Evolutionary conservation across 2,888 invertebrate species (phyloP).

Genomic region (Noctua janthina): DNA sequence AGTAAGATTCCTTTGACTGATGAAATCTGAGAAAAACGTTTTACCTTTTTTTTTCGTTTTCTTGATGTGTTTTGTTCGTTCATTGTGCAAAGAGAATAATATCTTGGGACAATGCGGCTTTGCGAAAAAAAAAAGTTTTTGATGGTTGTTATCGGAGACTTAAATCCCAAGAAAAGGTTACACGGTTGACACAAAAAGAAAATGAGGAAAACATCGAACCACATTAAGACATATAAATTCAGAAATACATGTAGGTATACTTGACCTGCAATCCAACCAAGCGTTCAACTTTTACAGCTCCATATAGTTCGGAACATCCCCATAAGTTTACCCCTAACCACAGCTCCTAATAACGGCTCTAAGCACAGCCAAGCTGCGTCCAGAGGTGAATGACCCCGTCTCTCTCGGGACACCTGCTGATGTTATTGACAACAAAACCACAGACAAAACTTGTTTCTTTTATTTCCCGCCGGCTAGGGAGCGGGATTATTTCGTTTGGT

Average conservation of each 20-base stretch:
- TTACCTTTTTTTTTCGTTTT: neutral
- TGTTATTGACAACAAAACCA: constrained; percentile 86
- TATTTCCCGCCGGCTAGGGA: constrained; percentile 78
- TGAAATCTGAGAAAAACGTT: neutral
- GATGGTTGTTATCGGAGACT: neutral
- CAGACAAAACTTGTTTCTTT: constrained; percentile 80
- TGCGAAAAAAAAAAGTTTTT: neutral
- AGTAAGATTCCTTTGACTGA: neutral
- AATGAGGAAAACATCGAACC: too few species aligned
- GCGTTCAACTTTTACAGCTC: constrained; percentile 58
- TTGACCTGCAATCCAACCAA: constrained; percentile 53
- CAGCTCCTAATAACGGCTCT: constrained; percentile 72
- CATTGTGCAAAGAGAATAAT: neutral
- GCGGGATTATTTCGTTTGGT: constrained; percentile 67
- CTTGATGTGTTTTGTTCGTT: neutral
- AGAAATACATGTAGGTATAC: constrained; percentile 7
- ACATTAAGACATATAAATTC: neutral
- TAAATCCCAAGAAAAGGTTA: neutral
- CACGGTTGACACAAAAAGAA: neutral
- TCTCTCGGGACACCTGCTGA: constrained; percentile 87
- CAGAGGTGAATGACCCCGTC: constrained; percentile 84
- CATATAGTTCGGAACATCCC: constrained; percentile 67
- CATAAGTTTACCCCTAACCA: constrained; percentile 71
- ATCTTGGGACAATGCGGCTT: neutral
- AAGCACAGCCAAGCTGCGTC: constrained; percentile 72